Evolutionary conservation across 1,140 invertebrate genomes (phyloP), one percentile per base, ranked within the genome.

Genomic region (Phenacoccus solenopsis): DNA sequence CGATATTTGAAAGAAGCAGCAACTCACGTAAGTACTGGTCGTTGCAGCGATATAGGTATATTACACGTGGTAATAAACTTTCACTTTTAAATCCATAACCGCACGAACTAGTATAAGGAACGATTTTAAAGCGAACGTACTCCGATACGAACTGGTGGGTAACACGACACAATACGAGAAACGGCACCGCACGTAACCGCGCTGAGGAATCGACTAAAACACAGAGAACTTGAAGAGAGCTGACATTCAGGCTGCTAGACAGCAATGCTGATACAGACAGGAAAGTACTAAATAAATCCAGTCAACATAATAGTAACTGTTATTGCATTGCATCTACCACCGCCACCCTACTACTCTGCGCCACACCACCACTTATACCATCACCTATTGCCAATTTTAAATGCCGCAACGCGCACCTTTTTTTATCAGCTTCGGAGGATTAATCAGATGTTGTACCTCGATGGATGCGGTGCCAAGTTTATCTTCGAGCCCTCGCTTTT

Each of bases 1-100:
- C 16, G 38, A 49, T 49, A 49, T 49, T 49, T 49, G 38, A 49
- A 49, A 49, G 38, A 49, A 49, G 38, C 38, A 16, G 38, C 38
- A 49, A 49, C 38, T 49, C 38, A 49, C 38, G 38, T 49, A 49
- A 32, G 4, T 49, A 49, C 16, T n/a, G 38, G 38, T 49, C 38
- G 38, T 49, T 9, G 38, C 16, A 49, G 25, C 59, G 21, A 24
- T 64, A 64, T 64, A 64, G 22, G 59, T 64, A 64, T 64, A 64
- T 64, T 64, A 64, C 59, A 64, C 59, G 59, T 64, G 59, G 25
- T 64, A 64, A 24, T 24, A 64, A 64, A 64, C 59, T 64, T 64
- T 64, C 59, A 64, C 59, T 64, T 64, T 64, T 64, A 64, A 64
- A 64, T 64, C 59, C 59, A 64, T 64, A 64, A 64, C 59, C 59